These are phyloP conservation scores for Plagodis dolabraria DNA, from an alignment of 2,888 invertebrate genomes.

Conservation along the genomic window DNA sequence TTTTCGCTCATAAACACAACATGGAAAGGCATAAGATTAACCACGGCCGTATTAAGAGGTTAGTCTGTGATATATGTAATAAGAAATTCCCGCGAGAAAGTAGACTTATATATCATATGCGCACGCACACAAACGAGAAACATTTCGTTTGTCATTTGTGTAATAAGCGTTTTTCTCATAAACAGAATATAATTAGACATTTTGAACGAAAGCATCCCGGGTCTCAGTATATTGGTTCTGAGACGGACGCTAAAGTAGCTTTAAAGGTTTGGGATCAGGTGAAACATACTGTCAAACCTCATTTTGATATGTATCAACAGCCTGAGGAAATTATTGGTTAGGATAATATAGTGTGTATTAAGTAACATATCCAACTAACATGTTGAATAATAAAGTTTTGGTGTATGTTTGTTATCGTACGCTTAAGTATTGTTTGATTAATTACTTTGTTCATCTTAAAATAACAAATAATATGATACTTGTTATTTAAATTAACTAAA, in stretches of 20 bases:
- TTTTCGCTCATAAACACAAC: constrained; percentile 65
- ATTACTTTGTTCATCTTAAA: too few species aligned
- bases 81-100: constrained; percentile 67
- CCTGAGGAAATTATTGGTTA: constrained; percentile 40
- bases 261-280: constrained; percentile 58
- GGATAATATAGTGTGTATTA: not conserved
- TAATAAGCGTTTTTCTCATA: constrained; percentile 63
- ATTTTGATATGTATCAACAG: constrained; percentile 29
- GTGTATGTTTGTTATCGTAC: too few species aligned
- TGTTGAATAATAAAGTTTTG: too few species aligned
- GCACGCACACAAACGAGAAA: constrained; percentile 60
- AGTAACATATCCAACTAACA: too few species aligned
- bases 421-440: too few species aligned
- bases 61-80: constrained; percentile 63
- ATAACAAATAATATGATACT: too few species aligned
- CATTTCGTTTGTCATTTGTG: constrained; percentile 62
- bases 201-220: constrained; percentile 66
- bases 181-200: constrained; percentile 66
- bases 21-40: constrained; percentile 59
- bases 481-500: too few species aligned
- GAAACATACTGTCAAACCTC: constrained; percentile 39
- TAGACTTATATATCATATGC: constrained; percentile 66
- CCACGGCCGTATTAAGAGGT: constrained; percentile 58
- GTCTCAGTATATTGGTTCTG: constrained; percentile 47
- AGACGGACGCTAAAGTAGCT: constrained; percentile 65